Evolutionary conservation across 2,888 invertebrate genomes (phyloP), one percentile per base, ranked within the genome.

Genomic region (Synanthedon formicaeformis): DNA sequence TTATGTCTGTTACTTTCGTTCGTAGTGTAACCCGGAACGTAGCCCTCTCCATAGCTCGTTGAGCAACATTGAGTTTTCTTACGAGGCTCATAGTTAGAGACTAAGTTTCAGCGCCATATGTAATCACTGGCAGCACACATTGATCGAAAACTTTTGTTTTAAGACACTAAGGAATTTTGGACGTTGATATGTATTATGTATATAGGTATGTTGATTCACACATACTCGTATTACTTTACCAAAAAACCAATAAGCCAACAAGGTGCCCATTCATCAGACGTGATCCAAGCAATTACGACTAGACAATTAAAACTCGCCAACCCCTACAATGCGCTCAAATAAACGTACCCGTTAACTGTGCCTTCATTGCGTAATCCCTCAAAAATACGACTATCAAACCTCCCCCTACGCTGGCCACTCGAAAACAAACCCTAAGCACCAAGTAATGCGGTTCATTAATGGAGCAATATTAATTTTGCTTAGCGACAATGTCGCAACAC

Each of bases 341-440:
- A 66, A 67, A 61, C 59, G 60, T 55, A 50, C 52, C 58, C 61
- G 58, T 67, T 64, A 64, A 58, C 57, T 60, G 57, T 57, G 50
- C 60, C 58, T 64, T 59, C 60, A 61, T 59, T 61, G 58, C 59
- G 59, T 59, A 63, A 63, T 63, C 56, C 58, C 59, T 60, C 62
- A 60, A 64, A 58, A 67, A 64, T 62, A 61, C 62, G 50, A 55
- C 51, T 48, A 48, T 51, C 40, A 55, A 51, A 34, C 34, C 34
- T 50, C 45, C 16, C 16, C 13, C 40, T 52, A 50, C 40, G 48
- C 45, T 23, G 50, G 52, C 27, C 12, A 45, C 18, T 8, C 23
- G 16, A 40, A 51, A 54, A 45, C 12, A 34, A 50, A 40, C 50
- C n/a, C 27, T 48, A 48, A 51, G 8, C 4, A 12, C 48, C 40